Percentiles rank a stretch among this genome's conserved stretches.
phyloP scores from a whole-genome alignment of 2,888 invertebrate species.

The Noctua fimbriata region DNA sequence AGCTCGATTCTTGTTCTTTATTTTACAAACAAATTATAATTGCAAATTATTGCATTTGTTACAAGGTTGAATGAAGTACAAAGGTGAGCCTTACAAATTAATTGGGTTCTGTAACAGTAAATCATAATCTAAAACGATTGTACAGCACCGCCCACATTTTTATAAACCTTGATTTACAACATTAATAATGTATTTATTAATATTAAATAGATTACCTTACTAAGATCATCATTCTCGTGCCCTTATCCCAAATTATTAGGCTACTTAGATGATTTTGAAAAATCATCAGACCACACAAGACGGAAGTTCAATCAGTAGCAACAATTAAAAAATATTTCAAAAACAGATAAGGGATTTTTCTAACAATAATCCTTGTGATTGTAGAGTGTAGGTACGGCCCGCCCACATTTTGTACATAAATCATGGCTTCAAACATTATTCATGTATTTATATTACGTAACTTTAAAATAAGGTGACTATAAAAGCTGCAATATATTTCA shows the following conservation, averaged over 20 bases:
- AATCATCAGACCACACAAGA: neutral
- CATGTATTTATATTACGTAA: neutral
- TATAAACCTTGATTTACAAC: neutral
- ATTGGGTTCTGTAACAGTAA: neutral
- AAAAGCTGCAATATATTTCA: neutral
- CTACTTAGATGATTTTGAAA: neutral
- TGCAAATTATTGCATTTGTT: conserved; percentile 3
- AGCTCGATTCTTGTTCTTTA: neutral
- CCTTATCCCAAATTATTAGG: neutral
- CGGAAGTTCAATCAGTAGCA: neutral
- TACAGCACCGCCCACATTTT: conserved; percentile 5
- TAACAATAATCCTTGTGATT: neutral
- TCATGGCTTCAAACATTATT: neutral
- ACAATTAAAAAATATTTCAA: neutral
- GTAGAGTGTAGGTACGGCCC: neutral
- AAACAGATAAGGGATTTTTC: neutral
- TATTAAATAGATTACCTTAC: neutral
- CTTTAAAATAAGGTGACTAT: neutral
- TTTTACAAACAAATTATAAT: neutral
- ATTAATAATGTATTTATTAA: neutral
- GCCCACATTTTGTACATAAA: neutral
- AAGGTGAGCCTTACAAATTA: neutral
- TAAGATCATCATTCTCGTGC: neutral
- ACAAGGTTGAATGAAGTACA: conserved; percentile 4
- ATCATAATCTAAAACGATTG: neutral